Evolutionary conservation across 2,888 invertebrate genomes (phyloP).

Genomic region (Acleris sparsana): DNA sequence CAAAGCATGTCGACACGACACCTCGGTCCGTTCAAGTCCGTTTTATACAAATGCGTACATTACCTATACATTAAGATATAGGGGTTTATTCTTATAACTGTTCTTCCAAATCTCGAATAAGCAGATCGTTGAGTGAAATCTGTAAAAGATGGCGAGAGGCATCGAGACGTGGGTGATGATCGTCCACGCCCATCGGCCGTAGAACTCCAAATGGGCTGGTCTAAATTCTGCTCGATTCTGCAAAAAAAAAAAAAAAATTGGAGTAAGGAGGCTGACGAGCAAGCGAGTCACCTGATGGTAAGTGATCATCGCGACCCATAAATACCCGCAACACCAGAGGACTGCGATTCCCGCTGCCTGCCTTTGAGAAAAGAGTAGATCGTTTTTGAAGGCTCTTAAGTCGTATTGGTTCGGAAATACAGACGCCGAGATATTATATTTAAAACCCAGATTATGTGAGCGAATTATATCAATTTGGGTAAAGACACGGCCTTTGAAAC

Average conservation of each 20-base stretch:
- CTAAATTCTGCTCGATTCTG: conserved; percentile 92
- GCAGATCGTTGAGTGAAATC: conserved; percentile 96
- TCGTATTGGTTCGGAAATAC: no score
- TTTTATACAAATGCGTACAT: background rate
- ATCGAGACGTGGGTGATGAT: conserved; percentile 95
- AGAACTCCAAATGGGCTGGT: conserved; percentile 91
- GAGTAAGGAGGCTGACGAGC: no score
- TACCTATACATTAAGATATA: conserved; percentile 74
- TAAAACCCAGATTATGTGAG: no score
- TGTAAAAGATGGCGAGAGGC: conserved; percentile 94
- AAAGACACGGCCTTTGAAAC: background rate
- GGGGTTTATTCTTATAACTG: conserved; percentile 88
- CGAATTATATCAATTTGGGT: background rate
- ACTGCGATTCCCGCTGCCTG: no score
- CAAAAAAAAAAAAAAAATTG: conserved; percentile 40
- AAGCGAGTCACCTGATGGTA: no score
- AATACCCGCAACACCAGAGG: no score
- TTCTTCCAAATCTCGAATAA: conserved; percentile 96
- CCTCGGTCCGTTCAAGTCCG: background rate
- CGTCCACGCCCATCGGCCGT: conserved; percentile 95
- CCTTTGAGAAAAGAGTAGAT: no score
- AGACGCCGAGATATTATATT: no score
- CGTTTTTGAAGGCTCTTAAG: no score
- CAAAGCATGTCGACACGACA: no score
- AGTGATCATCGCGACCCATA: no score